A percentile compares a stretch with the other conserved stretches of the same genome.
Evolutionary conservation across 2,113 vertebrate species (phyloP).

Genomic region (Oxyruncus cristatus): DNA sequence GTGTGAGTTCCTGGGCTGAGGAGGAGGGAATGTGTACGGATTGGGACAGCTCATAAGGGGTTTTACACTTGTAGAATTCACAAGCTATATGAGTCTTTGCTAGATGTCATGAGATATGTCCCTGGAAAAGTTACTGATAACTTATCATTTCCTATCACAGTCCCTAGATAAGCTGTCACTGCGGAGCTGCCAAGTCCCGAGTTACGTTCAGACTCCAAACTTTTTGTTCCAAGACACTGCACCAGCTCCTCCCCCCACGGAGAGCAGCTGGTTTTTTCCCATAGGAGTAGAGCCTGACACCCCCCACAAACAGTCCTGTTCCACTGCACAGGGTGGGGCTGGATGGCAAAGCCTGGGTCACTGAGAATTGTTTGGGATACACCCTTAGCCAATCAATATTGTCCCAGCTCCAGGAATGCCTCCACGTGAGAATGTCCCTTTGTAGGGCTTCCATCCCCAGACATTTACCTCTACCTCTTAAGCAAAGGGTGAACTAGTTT

Average conservation of each 20-base stretch:
- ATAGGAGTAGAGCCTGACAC: neutral
- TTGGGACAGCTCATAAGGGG: neutral
- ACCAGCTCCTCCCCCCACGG: neutral
- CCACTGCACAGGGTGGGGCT: neutral
- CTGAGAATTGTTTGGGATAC: neutral
- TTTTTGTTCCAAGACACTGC: neutral
- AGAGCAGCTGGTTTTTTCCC: neutral
- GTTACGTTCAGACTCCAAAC: neutral
- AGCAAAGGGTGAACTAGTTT: neutral
- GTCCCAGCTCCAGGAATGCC: neutral
- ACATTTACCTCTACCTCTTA: neutral
- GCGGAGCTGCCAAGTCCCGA: neutral
- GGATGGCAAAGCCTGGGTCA: neutral
- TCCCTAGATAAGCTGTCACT: neutral
- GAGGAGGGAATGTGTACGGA: neutral
- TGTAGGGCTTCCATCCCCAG: neutral
- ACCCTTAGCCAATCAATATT: rapidly evolving
- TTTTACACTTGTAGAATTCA: neutral
- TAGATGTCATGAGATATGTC: neutral
- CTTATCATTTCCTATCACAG: neutral
- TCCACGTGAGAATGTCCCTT: neutral
- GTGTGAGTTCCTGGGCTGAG: neutral
- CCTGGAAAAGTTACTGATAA: neutral
- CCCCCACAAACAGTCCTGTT: neutral
- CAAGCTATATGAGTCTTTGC: neutral